Conservation (phyloP, 2,113 vertebrate genomes). For the Gymnorhina tibicen region DNA sequence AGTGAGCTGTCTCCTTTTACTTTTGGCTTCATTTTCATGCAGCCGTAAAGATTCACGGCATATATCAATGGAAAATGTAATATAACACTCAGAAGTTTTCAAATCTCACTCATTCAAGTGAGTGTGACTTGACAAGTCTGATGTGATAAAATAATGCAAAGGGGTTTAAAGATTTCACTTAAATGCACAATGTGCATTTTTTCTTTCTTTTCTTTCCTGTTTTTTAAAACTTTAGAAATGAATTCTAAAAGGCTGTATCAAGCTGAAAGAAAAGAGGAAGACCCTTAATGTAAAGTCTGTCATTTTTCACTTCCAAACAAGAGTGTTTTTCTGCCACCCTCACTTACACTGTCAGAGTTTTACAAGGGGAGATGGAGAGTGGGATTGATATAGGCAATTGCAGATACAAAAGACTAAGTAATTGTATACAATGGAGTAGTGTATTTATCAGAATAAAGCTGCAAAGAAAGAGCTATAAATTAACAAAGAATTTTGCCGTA, state of each 20-base stretch:
- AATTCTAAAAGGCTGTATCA: background rate
- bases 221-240: background rate
- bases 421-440: background rate
- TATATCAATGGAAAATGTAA: conserved; percentile 68
- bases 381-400: background rate
- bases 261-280: background rate
- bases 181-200: conserved; percentile 18
- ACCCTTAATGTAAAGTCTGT: background rate
- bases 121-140: conserved; percentile 70
- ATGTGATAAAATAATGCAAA: conserved; percentile 53
- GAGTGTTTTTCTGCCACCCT: background rate
- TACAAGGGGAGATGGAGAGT: background rate
- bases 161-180: conserved; percentile 39
- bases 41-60: conserved; percentile 13
- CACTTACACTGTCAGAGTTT: background rate
- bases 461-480: background rate
- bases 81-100: conserved; percentile 69
- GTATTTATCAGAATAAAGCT: background rate
- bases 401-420: background rate
- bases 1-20: conserved; percentile 22
- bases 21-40: conserved; percentile 49
- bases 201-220: background rate
- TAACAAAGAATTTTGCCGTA: background rate
- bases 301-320: background rate
- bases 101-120: conserved; percentile 71